Evolutionary conservation across 2,113 vertebrate genomes (phyloP), one percentile per base, ranked within the genome.

Genomic region (Anarhynchus alexandrinus): DNA sequence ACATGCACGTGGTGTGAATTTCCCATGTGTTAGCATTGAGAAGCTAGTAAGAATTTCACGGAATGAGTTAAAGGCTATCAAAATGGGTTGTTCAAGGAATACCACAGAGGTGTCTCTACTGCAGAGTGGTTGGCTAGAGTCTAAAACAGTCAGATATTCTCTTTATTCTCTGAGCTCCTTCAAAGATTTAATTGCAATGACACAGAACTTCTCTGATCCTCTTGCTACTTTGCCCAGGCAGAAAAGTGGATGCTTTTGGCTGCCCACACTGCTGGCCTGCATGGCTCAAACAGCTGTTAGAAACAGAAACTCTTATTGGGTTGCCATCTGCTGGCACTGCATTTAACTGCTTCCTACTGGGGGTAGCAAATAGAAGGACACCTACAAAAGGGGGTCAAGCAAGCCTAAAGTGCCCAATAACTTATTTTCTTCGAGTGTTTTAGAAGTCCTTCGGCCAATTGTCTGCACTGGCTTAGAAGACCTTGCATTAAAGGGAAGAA

Each of bases 251-350:
- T 51, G 49, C n/a, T 25, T 57, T 45, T 16, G 38, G 52, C 62
- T 79, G 38, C 27, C 40, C 34, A 10, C 0, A 2, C 61, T 61
- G 64, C 45, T 15, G 81, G 26, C 5, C 55, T 38, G 82, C 2
- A 3, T 6, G 80, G 34, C 59, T 38, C 22, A 3, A 15, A 1
- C 54, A 62, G 79, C 76, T n/a, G 30, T 12, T 12, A 11, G 2
- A 17, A 77, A 4, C 42, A 1, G 69, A 94, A 90, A 47, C 40
- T 47, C 92, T 88, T 73, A 32, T 1, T 72, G 83, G 27, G 58
- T 95, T 97, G 93, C 94, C 88, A 94, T 87, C 96, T 97, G 93
- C 96, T 91, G 95, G 95, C 62, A 65, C 84, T 43, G 58, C 55
- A 2, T 79, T 69, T 86, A 36, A 95, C 45, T 94, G 89, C 95